A percentile compares a stretch with the other conserved stretches of the same genome.
These are phyloP conservation scores for Hemibagrus wyckioides DNA, from an alignment of 2,113 vertebrate genomes.

Conservation along the genomic window DNA sequence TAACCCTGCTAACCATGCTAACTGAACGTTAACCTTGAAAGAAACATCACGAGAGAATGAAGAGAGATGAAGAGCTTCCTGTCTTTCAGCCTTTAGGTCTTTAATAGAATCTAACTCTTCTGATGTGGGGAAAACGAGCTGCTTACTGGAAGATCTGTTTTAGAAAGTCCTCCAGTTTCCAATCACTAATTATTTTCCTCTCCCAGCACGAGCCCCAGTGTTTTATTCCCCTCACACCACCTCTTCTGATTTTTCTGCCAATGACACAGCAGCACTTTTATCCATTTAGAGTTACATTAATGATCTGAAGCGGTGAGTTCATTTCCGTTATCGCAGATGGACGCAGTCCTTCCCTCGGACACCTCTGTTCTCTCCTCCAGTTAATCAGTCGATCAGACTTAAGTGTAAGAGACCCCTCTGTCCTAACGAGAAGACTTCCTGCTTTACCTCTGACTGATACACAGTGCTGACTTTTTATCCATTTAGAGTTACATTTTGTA, in stretches of 20 bases:
- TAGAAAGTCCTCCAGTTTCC: not conserved
- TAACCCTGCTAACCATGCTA: too few species aligned
- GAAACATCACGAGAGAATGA: not conserved
- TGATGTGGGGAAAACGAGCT: not conserved
- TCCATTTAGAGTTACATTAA: not conserved
- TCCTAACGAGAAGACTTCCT: not conserved
- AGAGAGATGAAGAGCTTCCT: not conserved
- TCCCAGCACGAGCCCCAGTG: not conserved
- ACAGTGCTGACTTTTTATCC: not conserved
- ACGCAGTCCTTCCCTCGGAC: not conserved
- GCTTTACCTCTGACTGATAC: not conserved
- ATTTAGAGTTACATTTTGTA: not conserved
- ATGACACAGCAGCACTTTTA: not conserved
- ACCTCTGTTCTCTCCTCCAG: not conserved
- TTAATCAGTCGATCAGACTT: too few species aligned
- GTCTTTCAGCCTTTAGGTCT: not conserved
- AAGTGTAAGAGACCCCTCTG: too few species aligned
- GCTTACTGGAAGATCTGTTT: not conserved
- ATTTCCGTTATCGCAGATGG: not conserved
- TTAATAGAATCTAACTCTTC: not conserved
- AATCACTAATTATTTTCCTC: not conserved
- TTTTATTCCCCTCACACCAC: not conserved
- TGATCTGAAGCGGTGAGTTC: not conserved
- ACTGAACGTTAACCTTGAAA: not conserved
- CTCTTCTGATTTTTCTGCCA: not conserved